Evolutionary conservation across 1,140 invertebrate genomes (phyloP).

Genomic region (Solenopsis invicta): DNA sequence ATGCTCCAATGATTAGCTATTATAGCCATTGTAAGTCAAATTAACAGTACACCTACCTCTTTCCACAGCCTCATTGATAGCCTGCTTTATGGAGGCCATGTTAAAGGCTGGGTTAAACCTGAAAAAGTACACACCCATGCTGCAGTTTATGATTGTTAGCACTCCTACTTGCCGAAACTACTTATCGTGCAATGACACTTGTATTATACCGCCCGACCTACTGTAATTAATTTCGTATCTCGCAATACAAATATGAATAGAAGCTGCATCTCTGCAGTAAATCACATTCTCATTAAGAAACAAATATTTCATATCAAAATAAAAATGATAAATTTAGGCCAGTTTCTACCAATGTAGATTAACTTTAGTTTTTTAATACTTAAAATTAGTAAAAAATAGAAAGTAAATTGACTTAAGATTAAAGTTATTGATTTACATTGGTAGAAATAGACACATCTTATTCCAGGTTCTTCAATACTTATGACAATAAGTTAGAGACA

Average conservation of each 20-base stretch:
- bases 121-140: slow-evolving; percentile 84
- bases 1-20: slow-evolving; percentile 33
- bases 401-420: no score
- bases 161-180: slow-evolving; percentile 52
- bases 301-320: slow-evolving; percentile 9
- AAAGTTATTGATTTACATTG: no score
- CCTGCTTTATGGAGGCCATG: slow-evolving; percentile 96
- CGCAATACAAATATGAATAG: background rate
- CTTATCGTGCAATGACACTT: slow-evolving; percentile 78
- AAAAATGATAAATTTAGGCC: background rate
- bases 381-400: no score
- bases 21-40: background rate
- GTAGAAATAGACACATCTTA: no score
- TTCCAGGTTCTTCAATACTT: background rate
- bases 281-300: background rate
- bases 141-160: slow-evolving; percentile 71
- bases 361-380: no score
- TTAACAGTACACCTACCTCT: slow-evolving; percentile 89
- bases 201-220: slow-evolving; percentile 19
- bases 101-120: slow-evolving; percentile 96
- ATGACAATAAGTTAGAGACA: background rate
- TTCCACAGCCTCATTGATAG: slow-evolving; percentile 96
- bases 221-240: background rate
- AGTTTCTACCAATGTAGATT: no score
- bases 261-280: background rate